Conservation (phyloP, 2,113 vertebrate genomes). For the Lepus europaeus region DNA sequence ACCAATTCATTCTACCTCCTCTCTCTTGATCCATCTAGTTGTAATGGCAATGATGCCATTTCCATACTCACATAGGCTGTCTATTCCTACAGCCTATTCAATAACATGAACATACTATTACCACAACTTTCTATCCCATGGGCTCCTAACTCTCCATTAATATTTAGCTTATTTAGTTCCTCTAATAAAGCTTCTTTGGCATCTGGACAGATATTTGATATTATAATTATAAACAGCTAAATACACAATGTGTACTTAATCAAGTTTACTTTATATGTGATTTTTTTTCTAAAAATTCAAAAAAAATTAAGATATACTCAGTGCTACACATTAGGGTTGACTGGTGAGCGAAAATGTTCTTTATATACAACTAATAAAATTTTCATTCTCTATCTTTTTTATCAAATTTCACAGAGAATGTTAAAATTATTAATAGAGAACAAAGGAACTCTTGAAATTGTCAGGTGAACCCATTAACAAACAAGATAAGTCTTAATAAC, state of each 20-base stretch:
- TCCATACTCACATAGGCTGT: neutral
- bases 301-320: neutral
- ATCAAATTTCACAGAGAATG: neutral
- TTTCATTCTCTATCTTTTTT: neutral
- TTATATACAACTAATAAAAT: neutral
- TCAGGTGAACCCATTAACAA: neutral
- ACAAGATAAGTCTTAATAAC: conserved; percentile 39
- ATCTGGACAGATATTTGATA: neutral
- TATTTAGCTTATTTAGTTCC: neutral
- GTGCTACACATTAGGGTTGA: neutral
- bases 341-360: neutral
- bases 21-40: neutral
- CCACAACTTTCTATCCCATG: neutral
- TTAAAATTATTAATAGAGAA: conserved; percentile 39
- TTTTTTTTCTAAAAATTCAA: neutral
- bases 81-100: neutral
- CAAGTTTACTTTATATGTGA: neutral
- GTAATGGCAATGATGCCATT: neutral
- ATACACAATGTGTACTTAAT: neutral
- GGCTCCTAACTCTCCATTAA: neutral
- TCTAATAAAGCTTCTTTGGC: neutral
- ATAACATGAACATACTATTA: neutral
- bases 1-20: neutral
- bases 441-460: neutral
- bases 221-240: neutral